A percentile compares a stretch with the other conserved stretches of the same genome.
phyloP scores from a whole-genome alignment of 2,113 vertebrate genomes.

The Sigmodon hispidus region DNA sequence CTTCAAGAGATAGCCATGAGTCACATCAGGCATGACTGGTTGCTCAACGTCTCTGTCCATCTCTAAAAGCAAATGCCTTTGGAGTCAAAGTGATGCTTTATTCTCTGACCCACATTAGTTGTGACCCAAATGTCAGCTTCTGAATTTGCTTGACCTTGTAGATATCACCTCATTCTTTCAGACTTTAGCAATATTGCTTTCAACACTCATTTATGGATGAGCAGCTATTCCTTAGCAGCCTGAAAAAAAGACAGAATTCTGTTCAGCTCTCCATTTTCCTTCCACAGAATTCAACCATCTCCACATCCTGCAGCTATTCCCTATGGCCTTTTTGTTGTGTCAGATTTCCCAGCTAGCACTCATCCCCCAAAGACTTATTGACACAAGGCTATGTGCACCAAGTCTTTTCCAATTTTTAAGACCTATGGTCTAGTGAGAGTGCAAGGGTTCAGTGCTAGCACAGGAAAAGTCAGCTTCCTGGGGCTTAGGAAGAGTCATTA shows the following conservation, averaged over 20 bases:
- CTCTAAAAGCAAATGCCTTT: constrained; percentile 6
- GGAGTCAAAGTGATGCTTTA: constrained; percentile 34
- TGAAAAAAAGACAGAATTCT: background rate
- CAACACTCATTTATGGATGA: background rate
- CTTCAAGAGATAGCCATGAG: background rate
- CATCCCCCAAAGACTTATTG: background rate
- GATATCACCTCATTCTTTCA: background rate
- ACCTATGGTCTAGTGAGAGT: background rate
- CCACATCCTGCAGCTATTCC: background rate
- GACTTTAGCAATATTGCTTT: constrained; percentile 32
- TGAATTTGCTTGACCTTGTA: constrained; percentile 37
- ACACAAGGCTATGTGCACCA: background rate
- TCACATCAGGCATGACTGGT: background rate
- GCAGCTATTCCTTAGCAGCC: background rate
- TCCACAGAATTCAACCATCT: background rate
- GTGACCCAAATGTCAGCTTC: constrained; percentile 21
- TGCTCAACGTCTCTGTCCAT: background rate
- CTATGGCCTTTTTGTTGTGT: background rate
- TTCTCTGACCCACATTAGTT: constrained; percentile 30
- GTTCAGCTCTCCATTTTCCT: background rate
- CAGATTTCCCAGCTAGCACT: too few species aligned
- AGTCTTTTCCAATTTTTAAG: background rate
- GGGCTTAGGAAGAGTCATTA: background rate
- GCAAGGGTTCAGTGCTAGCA: background rate
- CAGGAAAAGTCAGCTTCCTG: background rate